Conservation (phyloP, 1,140 invertebrate genomes). For the Stenopsyche tienmushanensis region DNA sequence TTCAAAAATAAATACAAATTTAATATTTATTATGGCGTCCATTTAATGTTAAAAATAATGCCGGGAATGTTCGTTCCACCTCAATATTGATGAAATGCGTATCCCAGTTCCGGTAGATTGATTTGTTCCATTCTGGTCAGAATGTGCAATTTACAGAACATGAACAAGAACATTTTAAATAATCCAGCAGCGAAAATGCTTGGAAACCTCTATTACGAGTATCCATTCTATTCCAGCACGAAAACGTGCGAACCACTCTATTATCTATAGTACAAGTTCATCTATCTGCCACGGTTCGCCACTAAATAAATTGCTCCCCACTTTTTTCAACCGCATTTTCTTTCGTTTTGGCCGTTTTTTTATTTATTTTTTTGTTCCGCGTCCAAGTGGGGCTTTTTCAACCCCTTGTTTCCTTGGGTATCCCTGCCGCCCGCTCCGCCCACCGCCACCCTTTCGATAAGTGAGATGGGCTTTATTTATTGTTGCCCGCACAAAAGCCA, state of each 20-base stretch:
- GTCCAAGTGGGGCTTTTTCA: constrained; percentile 27
- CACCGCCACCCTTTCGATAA: constrained; percentile 27
- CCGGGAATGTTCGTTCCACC: too few relatives aligned
- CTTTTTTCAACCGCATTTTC: constrained; percentile 38
- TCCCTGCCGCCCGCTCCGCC: constrained; percentile 2
- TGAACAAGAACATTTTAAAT: too few relatives aligned
- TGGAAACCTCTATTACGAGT: background rate
- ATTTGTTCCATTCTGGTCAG: background rate
- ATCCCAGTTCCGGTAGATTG: too few relatives aligned
- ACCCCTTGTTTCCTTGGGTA: constrained; percentile 31
- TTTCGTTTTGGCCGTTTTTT: constrained; percentile 16
- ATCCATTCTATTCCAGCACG: background rate
- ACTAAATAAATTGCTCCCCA: constrained; percentile 41
- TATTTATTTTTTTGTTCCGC: constrained; percentile 35
- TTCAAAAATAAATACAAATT: too few relatives aligned
- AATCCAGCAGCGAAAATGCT: background rate
- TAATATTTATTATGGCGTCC: too few relatives aligned
- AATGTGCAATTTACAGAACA: background rate
- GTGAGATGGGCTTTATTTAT: constrained; percentile 41
- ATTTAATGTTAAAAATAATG: too few relatives aligned
- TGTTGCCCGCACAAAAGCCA: constrained; percentile 38
- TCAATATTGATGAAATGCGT: too few relatives aligned
- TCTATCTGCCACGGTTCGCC: constrained; percentile 39
- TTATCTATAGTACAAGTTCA: constrained; percentile 40
- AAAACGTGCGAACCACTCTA: constrained; percentile 36